Conservation (phyloP, 2,113 vertebrate genomes). For the Hemibagrus wyckioides region DNA sequence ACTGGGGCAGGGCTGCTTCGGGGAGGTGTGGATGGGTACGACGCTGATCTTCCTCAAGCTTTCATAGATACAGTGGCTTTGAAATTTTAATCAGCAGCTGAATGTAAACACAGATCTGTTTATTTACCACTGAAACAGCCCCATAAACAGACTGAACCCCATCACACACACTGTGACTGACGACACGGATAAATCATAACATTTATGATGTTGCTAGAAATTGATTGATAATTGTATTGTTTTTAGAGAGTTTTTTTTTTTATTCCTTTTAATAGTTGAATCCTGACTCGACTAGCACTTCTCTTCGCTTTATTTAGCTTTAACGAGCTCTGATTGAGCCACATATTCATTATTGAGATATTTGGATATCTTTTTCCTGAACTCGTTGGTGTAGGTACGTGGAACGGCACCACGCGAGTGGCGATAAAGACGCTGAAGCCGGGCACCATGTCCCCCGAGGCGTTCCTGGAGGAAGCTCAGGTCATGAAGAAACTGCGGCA, state of each 20-base stretch:
- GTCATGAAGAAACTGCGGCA: constrained; percentile 97
- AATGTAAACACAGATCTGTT: background rate
- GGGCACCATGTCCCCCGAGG: constrained; percentile 94
- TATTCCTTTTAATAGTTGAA: background rate
- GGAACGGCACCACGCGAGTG: constrained; percentile 93
- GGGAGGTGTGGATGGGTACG: constrained; percentile 99
- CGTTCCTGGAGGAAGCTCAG: constrained; percentile 96
- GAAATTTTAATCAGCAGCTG: background rate
- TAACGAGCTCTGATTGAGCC: background rate
- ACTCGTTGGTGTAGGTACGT: constrained; percentile 77
- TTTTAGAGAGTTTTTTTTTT: no score
- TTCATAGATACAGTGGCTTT: background rate
- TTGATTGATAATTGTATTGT: no score
- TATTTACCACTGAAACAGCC: background rate
- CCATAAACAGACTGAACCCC: no score
- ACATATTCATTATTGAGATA: background rate
- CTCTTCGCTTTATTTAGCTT: background rate
- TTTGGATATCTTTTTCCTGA: background rate
- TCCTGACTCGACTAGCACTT: background rate
- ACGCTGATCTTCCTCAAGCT: no score
- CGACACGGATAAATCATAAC: background rate
- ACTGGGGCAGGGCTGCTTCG: constrained; percentile 96
- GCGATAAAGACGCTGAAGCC: constrained; percentile 96
- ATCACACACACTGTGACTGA: background rate
- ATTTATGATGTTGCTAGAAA: background rate